Conservation (phyloP, 2,888 invertebrate species). For the Tachina grossa region DNA sequence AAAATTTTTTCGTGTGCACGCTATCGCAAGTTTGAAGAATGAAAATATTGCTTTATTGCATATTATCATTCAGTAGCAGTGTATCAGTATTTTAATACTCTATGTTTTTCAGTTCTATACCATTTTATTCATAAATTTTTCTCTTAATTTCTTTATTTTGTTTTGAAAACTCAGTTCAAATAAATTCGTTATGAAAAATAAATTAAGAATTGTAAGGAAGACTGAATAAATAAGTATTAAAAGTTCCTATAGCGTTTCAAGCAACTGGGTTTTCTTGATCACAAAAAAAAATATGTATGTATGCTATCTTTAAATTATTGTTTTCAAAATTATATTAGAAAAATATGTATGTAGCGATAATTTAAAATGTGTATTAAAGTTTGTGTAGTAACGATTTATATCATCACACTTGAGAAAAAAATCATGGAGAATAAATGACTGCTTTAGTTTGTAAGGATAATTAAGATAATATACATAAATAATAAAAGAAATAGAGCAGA, state of each 20-base stretch:
- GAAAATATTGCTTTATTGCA: too few species aligned
- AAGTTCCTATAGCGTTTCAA: conserved; percentile 67
- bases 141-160: conserved; percentile 30
- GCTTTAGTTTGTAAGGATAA: conserved; percentile 79
- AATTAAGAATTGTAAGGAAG: conserved; percentile 51
- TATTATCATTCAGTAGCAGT: too few species aligned
- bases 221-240: conserved; percentile 49
- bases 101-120: background rate
- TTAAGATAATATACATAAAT: conserved; percentile 14
- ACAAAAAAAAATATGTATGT: background rate
- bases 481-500: background rate
- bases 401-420: conserved; percentile 25
- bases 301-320: background rate
- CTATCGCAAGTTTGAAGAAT: too few species aligned
- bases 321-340: background rate
- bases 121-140: conserved; percentile 50
- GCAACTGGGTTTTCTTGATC: conserved; percentile 39
- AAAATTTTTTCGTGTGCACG: too few species aligned
- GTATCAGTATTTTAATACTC: background rate
- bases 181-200: conserved; percentile 38
- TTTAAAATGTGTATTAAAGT: conserved; percentile 6
- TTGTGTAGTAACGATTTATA: conserved; percentile 43
- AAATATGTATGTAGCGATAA: background rate
- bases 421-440: conserved; percentile 83
- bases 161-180: conserved; percentile 23